These are phyloP conservation scores for Dermochelys coriacea DNA, from an alignment of 2,797 vertebrate species.

Conservation along the genomic window DNA sequence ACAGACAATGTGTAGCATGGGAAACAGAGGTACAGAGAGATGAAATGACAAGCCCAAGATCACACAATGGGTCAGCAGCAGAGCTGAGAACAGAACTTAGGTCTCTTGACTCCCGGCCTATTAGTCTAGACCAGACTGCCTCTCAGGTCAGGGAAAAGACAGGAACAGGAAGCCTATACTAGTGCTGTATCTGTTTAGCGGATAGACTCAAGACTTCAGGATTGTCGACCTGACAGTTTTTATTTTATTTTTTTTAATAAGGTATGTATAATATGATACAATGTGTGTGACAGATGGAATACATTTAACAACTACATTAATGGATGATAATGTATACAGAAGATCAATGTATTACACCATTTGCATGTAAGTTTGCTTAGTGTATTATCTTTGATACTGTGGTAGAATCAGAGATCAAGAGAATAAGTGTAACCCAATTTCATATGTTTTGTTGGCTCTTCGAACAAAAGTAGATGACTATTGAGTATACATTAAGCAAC, in stretches of 20 bases:
- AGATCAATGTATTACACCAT: conserved; percentile 77
- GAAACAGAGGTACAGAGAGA: not conserved
- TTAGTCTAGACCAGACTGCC: not conserved
- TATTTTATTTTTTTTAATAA: conserved; percentile 57
- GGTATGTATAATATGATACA: conserved; percentile 66
- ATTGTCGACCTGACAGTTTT: conserved; percentile 36
- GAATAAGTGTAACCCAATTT: conserved; percentile 80
- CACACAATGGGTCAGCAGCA: not conserved
- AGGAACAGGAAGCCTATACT: not conserved
- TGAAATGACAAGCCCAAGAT: not conserved
- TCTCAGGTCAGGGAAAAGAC: not conserved
- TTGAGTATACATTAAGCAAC: conserved; percentile 74
- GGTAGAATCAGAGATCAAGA: conserved; percentile 78
- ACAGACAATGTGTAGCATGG: not conserved
- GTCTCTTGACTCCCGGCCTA: not conserved
- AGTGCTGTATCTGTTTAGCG: conserved; percentile 30
- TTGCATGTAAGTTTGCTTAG: conserved; percentile 78
- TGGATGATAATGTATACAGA: conserved; percentile 76
- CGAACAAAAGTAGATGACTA: conserved; percentile 76
- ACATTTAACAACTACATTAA: conserved; percentile 77
- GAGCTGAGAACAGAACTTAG: not conserved
- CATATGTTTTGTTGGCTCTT: conserved; percentile 78
- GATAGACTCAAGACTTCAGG: not conserved
- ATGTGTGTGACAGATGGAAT: conserved; percentile 69
- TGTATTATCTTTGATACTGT: conserved; percentile 75